Base-by-base conservation (phyloP, 2,113 vertebrate species). In the Butorides virescens region DNA sequence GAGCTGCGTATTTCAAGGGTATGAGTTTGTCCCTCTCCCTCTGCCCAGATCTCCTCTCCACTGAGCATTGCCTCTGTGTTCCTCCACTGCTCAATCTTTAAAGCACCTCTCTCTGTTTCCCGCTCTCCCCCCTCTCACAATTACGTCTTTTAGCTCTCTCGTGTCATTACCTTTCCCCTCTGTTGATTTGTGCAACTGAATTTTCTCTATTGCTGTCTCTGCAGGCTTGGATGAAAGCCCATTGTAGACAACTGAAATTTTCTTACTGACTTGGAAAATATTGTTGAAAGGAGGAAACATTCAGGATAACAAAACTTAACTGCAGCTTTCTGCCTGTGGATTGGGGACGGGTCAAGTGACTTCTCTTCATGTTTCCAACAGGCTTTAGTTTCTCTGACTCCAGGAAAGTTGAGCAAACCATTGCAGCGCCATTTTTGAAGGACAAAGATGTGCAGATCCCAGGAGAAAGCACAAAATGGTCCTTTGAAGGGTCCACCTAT, bases 161-260 rank as follows among this genome's bases (percentile, higher is more conserved):
- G 1, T 85, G 86, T 44, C 77, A 25, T 79, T 95, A 91, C 89
- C 86, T 95, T 89, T 95, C 80, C 66, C 62, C 74, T 89, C 84
- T 73, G 89, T 76, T 88, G 89, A 91, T 95, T 93, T 91, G 77
- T 88, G 77, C 70, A 91, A 85, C 84, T 66, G 86, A 58, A 75
- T 95, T 93, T 91, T 88, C 70, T 79, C 83, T 87, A 5, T 50
- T 72, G 58, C 81, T 93, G 15, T 96, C 81, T 95, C 89, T 18
- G 55, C 77, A 93, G 86, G 44, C 62, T 95, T 95, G 89, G 84
- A 90, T 91, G 74, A 93, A 93, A 97, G 80, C 80, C 77, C 59
- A 16, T 17, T 88, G 86, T 92, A 95, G 88, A 90, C 88, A 91
- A 91, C 44, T 25, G 66, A 84, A 73, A 87, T 83, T 71, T 95